These are phyloP conservation scores for Forbesichthys agassizii DNA, from an alignment of 2,113 vertebrate species.

Conservation along the genomic window DNA sequence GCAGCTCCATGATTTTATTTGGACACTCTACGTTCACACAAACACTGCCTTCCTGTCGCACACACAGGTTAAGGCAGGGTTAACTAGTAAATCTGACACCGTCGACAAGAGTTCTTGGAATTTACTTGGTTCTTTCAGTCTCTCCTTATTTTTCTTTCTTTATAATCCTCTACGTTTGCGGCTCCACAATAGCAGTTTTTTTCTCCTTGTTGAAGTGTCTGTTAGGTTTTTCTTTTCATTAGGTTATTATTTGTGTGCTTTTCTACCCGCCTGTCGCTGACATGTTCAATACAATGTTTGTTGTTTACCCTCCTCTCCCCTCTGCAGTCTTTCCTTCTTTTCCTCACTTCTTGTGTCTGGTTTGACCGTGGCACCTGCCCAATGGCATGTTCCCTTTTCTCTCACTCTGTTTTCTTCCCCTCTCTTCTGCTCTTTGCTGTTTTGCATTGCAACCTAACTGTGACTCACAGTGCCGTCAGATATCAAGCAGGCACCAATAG, in stretches of 20 bases:
- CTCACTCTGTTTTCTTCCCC: not conserved
- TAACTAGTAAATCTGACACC: constrained; percentile 44
- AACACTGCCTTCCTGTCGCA: constrained; percentile 19
- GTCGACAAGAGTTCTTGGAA: constrained; percentile 12
- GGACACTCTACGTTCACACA: constrained; percentile 13
- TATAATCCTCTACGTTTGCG: constrained; percentile 11
- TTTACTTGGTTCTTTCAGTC: not conserved
- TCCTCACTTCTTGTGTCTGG: constrained; percentile 5
- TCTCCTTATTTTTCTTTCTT: not conserved
- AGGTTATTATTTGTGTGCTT: too few species aligned
- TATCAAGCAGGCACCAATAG: constrained; percentile 64
- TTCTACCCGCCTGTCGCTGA: too few species aligned
- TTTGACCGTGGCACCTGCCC: constrained; percentile 53
- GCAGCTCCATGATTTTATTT: constrained; percentile 31
- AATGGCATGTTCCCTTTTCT: constrained; percentile 46
- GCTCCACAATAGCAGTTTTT: constrained; percentile 3
- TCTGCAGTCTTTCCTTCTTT: constrained; percentile 31
- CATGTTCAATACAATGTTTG: too few species aligned
- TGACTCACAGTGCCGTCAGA: constrained; percentile 70
- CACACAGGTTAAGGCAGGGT: constrained; percentile 50
- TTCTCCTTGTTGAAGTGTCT: constrained; percentile 6
- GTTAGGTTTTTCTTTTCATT: not conserved
- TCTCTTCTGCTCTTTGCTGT: constrained; percentile 49
- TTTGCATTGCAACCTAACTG: constrained; percentile 64
- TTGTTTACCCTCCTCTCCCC: not conserved